Evolutionary conservation across 2,888 invertebrate genomes (phyloP).

Genomic region (Deilephila porcellus): DNA sequence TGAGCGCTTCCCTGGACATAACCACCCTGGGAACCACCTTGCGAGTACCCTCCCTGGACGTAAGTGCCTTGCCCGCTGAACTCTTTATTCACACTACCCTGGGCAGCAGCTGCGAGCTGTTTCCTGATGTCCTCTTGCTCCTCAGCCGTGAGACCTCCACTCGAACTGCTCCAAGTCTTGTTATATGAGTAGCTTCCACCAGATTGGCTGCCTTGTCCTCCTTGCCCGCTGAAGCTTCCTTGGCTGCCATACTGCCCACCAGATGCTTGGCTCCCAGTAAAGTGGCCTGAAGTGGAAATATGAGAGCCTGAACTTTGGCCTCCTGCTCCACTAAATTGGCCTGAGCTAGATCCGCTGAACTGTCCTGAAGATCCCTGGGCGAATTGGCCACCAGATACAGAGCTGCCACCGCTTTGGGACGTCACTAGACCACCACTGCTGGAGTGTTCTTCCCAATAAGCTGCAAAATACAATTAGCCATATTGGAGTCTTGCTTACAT

Average conservation of each 20-base stretch:
- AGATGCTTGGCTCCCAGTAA: slow-evolving; percentile 37
- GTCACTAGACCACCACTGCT: slow-evolving; percentile 42
- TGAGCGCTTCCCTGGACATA: slow-evolving; percentile 16
- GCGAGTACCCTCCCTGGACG: slow-evolving; percentile 16
- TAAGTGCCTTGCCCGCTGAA: slow-evolving; percentile 37
- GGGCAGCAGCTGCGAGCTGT: slow-evolving; percentile 56
- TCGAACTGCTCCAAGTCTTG: slow-evolving; percentile 58
- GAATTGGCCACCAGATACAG: slow-evolving; percentile 33
- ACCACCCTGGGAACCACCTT: slow-evolving; percentile 24
- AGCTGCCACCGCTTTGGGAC: slow-evolving; percentile 40
- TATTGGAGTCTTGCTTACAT: background rate
- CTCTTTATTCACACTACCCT: slow-evolving; percentile 8
- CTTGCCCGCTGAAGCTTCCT: slow-evolving; percentile 36
- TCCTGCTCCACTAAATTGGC: slow-evolving; percentile 36
- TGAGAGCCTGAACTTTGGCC: slow-evolving; percentile 48
- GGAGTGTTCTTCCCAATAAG: slow-evolving; percentile 47
- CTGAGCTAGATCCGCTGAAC: slow-evolving; percentile 33
- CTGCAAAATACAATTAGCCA: slow-evolving; percentile 34
- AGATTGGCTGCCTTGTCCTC: slow-evolving; percentile 33
- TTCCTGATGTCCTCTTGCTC: slow-evolving; percentile 65
- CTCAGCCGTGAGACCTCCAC: slow-evolving; percentile 60
- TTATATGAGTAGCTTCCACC: slow-evolving; percentile 47
- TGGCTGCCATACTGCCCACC: slow-evolving; percentile 43
- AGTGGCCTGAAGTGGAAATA: slow-evolving; percentile 41
- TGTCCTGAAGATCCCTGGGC: slow-evolving; percentile 36